These are phyloP conservation scores for Neoitamus cyanurus DNA, from an alignment of 2,888 invertebrate species.

Conservation along the genomic window DNA sequence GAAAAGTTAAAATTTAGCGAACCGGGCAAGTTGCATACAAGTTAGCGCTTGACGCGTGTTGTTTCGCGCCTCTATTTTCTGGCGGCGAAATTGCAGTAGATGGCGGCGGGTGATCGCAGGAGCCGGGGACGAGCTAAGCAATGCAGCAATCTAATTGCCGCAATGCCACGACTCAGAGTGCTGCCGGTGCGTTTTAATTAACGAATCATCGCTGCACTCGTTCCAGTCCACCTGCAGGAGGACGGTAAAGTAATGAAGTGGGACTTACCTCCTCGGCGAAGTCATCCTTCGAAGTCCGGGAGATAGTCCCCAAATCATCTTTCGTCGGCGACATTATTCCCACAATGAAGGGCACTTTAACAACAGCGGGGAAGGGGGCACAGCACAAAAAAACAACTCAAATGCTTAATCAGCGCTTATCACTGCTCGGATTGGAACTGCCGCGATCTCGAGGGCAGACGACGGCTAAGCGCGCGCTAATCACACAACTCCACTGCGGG, in stretches of 20 bases:
- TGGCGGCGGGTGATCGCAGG: neutral
- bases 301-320: conserved; percentile 44
- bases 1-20: neutral
- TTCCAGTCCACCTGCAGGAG: neutral
- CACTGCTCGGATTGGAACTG: neutral
- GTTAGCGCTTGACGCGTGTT: neutral
- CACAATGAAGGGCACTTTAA: neutral
- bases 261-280: conserved; percentile 47
- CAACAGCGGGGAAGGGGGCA: neutral
- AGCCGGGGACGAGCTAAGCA: neutral
- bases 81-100: neutral
- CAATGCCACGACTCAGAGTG: neutral
- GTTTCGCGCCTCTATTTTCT: neutral
- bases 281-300: conserved; percentile 44
- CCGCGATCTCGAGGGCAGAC: neutral
- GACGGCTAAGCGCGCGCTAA: conserved; percentile 5
- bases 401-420: conserved; percentile 25
- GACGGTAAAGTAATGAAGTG: too few species aligned
- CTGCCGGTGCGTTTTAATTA: neutral
- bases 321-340: conserved; percentile 47
- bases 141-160: neutral
- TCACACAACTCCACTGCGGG: conserved; percentile 7
- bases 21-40: neutral
- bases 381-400: neutral
- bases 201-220: too few species aligned